Evolutionary conservation across 2,113 vertebrate species (phyloP).

Genomic region (Eurystomus gularis): DNA sequence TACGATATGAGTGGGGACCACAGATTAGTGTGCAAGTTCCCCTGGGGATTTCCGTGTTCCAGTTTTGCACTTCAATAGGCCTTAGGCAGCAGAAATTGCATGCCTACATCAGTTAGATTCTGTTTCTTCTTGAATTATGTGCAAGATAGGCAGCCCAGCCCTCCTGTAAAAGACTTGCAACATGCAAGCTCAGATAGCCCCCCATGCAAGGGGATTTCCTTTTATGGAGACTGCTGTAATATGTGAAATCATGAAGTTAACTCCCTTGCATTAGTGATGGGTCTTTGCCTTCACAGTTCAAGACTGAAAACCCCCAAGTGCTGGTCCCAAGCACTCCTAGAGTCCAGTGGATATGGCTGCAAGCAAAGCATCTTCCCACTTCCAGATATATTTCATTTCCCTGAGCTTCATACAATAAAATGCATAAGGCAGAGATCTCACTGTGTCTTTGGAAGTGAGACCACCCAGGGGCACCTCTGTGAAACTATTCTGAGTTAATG

Average conservation of each 20-base stretch:
- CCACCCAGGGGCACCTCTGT: neutral
- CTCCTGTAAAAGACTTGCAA: neutral
- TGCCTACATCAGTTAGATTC: neutral
- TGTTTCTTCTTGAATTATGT: neutral
- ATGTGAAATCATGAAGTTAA: neutral
- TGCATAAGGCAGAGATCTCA: neutral
- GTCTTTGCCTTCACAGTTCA: neutral
- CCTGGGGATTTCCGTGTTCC: neutral
- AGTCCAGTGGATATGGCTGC: neutral
- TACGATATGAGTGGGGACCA: neutral
- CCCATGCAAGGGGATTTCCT: neutral
- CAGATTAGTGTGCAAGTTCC: neutral
- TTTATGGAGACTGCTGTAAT: neutral
- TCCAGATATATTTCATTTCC: neutral
- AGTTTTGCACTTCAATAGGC: neutral
- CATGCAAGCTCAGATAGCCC: neutral
- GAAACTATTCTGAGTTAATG: neutral
- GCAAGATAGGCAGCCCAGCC: neutral
- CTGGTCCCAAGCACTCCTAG: accelerated
- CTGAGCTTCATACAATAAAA: neutral
- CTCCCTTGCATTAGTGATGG: neutral
- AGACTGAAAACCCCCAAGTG: neutral
- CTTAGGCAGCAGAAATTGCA: conserved; percentile 13
- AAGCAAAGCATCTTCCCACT: neutral
- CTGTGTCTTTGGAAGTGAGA: neutral